Base-by-base conservation (phyloP, 2,888 invertebrate species). In the Macaria notata region DNA sequence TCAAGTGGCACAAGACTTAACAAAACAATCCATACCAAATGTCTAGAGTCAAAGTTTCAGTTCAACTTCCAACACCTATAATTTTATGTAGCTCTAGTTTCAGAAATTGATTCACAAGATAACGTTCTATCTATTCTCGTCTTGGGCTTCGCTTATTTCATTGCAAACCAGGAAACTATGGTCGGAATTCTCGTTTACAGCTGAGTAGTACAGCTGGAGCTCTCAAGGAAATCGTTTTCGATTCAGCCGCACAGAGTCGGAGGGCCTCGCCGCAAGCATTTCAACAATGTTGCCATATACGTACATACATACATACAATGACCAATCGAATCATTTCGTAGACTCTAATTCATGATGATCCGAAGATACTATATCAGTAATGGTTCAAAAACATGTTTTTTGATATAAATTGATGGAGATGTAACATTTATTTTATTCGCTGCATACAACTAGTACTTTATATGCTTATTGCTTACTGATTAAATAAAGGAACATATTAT, bases 271-370 rank as follows among this genome's bases (percentile, higher is more conserved):
- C 59, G 46, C 64, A 61, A 63, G 54, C 60, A 57, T 67, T 61
- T 55, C 59, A 64, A 62, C 65, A 66, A 66, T 68, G 62, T 61
- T 49, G 56, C 58, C n/a, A n/a, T n/a, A n/a, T n/a, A n/a, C n/a
- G n/a, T n/a, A 49, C 54, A 59, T 54, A n/a, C n/a, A 54, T 52
- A 54, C 46, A 52, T 47, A 55, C 59, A 63, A 61, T 68, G 56
- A 62, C 57, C 57, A 44, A 54, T n/a, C n/a, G n/a, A n/a, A n/a
- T 19, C 19, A 19, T 19, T 19, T n/a, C n/a, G n/a, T n/a, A n/a
- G n/a, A n/a, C n/a, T n/a, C n/a, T n/a, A n/a, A n/a, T n/a, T n/a
- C n/a, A n/a, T n/a, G n/a, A n/a, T n/a, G n/a, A n/a, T n/a, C n/a
- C n/a, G n/a, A n/a, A n/a, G n/a, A n/a, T n/a, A n/a, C n/a, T n/a